phyloP scores from a whole-genome alignment of 2,113 vertebrate species.

The Cervus canadensis region DNA sequence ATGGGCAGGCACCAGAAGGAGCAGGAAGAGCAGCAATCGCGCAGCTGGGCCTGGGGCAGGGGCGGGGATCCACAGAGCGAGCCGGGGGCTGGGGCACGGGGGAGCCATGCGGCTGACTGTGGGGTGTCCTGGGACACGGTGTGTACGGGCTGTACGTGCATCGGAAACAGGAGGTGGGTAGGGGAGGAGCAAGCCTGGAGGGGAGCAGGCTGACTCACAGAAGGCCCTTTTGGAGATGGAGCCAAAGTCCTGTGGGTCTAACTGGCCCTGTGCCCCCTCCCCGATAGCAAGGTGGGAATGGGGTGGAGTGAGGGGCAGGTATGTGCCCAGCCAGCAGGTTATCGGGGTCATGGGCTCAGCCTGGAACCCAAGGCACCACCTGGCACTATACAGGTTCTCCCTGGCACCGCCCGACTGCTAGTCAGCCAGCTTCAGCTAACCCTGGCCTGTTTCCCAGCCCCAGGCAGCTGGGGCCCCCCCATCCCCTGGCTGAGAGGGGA shows the following conservation, averaged over 20 bases:
- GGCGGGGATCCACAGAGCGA: background rate
- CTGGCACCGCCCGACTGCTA: slow-evolving; percentile 49
- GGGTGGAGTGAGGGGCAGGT: slow-evolving; percentile 33
- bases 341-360: slow-evolving; percentile 43
- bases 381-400: slow-evolving; percentile 48
- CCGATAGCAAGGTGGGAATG: slow-evolving; percentile 1
- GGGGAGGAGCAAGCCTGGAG: slow-evolving; percentile 71
- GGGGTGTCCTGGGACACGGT: slow-evolving; percentile 54
- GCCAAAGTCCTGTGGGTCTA: slow-evolving; percentile 63
- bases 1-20: slow-evolving; percentile 33
- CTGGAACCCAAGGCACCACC: slow-evolving; percentile 58
- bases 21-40: slow-evolving; percentile 40
- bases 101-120: slow-evolving; percentile 65
- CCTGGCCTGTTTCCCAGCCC: slow-evolving; percentile 49
- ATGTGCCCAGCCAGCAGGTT: slow-evolving; percentile 58
- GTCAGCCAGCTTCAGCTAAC: slow-evolving; percentile 55
- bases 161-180: slow-evolving; percentile 57
- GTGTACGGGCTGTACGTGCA: slow-evolving; percentile 72
- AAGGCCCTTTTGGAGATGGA: slow-evolving; percentile 66
- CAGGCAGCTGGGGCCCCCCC: background rate
- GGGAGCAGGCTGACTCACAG: slow-evolving; percentile 73
- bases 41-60: background rate
- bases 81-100: slow-evolving; percentile 10
- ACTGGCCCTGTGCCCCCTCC: slow-evolving; percentile 52
- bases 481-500: background rate